phyloP scores from a whole-genome alignment of 2,797 vertebrate genomes.

The Oceanodroma leucorhoa region DNA sequence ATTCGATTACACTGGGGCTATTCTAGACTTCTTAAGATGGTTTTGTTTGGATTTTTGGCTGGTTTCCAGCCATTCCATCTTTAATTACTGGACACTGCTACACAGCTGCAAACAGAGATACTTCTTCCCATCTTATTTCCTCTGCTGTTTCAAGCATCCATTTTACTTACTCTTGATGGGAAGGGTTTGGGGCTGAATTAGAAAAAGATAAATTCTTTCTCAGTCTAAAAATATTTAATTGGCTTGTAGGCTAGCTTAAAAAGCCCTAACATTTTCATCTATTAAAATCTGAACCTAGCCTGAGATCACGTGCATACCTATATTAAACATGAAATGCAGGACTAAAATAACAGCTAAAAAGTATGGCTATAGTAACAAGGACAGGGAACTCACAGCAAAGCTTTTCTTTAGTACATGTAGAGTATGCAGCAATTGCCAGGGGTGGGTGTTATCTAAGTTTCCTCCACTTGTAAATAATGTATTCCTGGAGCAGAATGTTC shows the following conservation, averaged over 20 bases:
- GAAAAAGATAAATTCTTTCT: constrained; percentile 12
- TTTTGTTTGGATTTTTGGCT: constrained; percentile 9
- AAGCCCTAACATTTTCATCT: constrained; percentile 41
- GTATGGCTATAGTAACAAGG: not conserved
- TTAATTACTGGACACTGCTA: constrained; percentile 37
- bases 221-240: constrained; percentile 55
- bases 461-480: not conserved
- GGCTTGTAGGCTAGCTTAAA: constrained; percentile 29
- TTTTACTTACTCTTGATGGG: constrained; percentile 24
- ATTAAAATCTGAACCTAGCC: constrained; percentile 45
- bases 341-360: constrained; percentile 34
- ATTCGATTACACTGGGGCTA: not conserved
- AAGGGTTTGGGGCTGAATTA: not conserved
- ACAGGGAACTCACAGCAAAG: not conserved
- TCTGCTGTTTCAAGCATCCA: not conserved
- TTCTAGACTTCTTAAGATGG: not conserved
- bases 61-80: constrained; percentile 8
- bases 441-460: not conserved
- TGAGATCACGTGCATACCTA: constrained; percentile 17
- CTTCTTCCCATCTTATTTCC: not conserved
- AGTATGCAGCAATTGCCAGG: not conserved
- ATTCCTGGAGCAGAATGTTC: constrained; percentile 11
- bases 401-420: not conserved
- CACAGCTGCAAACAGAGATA: not conserved
- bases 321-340: constrained; percentile 15